These are phyloP conservation scores for Entelurus aequoreus DNA, from an alignment of 2,113 vertebrate species.

Conservation along the genomic window DNA sequence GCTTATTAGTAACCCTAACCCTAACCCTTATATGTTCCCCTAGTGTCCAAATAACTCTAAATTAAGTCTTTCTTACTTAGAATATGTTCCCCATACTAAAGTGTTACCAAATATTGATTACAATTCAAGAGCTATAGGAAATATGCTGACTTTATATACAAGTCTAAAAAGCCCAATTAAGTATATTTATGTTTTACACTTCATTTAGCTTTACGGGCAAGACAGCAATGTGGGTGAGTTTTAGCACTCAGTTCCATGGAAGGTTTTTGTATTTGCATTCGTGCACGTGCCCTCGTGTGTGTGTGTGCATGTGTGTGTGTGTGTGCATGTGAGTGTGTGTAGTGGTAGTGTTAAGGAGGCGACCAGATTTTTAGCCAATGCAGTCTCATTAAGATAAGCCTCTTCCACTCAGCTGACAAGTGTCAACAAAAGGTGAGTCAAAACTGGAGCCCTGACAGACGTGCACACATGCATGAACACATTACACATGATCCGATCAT, in stretches of 20 bases:
- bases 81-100: too few relatives aligned
- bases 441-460: conserved; percentile 19
- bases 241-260: not conserved
- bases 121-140: too few relatives aligned
- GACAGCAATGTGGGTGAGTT: conserved; percentile 1
- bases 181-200: not conserved
- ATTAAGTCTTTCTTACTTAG: too few relatives aligned
- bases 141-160: too few relatives aligned
- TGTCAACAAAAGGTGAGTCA: conserved; percentile 36
- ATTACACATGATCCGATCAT: not conserved
- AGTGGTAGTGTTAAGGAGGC: conserved; percentile 19
- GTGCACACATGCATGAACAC: conserved; percentile 15
- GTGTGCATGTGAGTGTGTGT: too few relatives aligned
- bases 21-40: too few relatives aligned
- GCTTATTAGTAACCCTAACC: too few relatives aligned
- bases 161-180: not conserved
- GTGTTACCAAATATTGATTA: too few relatives aligned
- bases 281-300: not conserved
- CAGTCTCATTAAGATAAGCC: conserved; percentile 48
- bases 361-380: conserved; percentile 13
- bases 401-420: conserved; percentile 20
- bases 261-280: conserved; percentile 14
- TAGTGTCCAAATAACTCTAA: too few relatives aligned
- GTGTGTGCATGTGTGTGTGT: too few relatives aligned
- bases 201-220: not conserved